Percentiles rank a stretch among this genome's conserved stretches.
Evolutionary conservation across 92 coral and sea anemone species (phyloP).

Genomic region (Porites cylindrica): DNA sequence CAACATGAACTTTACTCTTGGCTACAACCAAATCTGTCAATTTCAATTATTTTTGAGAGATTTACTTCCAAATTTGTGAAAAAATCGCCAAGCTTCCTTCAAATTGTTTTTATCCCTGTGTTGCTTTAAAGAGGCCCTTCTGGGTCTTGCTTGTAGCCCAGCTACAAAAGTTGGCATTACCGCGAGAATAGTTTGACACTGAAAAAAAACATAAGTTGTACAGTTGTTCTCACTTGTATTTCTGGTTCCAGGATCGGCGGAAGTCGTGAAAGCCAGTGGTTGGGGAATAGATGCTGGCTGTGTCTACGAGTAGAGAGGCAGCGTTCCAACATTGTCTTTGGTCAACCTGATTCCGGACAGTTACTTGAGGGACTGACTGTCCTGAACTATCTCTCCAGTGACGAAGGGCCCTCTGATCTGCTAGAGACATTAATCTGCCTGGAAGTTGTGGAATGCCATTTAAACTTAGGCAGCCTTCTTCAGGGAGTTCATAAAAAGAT

Average conservation of each 20-base stretch:
- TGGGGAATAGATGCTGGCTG: neutral
- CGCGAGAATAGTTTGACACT: neutral
- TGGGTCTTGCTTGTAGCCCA: no score
- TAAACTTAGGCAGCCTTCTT: neutral
- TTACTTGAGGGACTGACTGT: slow-evolving; percentile 44
- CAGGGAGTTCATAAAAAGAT: slow-evolving; percentile 14
- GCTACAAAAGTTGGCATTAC: no score
- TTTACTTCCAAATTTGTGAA: no score
- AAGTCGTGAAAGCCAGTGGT: neutral
- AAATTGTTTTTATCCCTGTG: no score
- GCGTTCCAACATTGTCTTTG: slow-evolving; percentile 51
- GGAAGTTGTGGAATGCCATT: neutral
- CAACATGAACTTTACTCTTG: no score
- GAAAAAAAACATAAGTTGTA: neutral
- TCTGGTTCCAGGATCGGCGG: no score
- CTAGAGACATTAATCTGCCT: neutral
- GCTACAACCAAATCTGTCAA: no score
- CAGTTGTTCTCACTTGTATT: no score
- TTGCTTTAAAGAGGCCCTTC: no score
- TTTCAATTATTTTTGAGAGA: no score
- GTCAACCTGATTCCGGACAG: slow-evolving; percentile 45
- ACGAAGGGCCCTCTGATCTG: slow-evolving; percentile 39
- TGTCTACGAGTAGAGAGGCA: slow-evolving; percentile 25
- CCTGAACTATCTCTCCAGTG: slow-evolving; percentile 41
- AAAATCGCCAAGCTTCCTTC: no score